phyloP scores from a whole-genome alignment of 2,888 invertebrate species.

The Achlya flavicornis region DNA sequence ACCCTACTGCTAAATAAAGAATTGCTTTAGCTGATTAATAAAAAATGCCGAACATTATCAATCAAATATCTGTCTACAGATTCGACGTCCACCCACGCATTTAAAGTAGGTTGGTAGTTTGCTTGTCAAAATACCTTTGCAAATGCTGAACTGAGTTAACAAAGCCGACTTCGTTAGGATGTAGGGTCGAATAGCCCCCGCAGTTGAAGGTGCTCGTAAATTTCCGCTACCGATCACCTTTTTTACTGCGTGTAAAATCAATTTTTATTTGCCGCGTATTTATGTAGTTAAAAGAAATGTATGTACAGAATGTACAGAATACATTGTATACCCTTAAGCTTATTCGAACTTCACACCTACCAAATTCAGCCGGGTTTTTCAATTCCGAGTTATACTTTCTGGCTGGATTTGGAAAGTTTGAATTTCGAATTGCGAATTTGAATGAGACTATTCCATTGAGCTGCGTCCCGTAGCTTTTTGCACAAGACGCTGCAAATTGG shows the following conservation, averaged over 20 bases:
- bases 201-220: constrained; percentile 21
- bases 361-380: too few species aligned
- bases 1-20: background rate
- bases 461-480: too few species aligned
- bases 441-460: too few species aligned
- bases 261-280: constrained; percentile 22
- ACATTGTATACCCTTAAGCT: background rate
- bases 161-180: constrained; percentile 3
- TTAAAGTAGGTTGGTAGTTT: background rate
- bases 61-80: background rate
- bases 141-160: background rate
- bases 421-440: too few species aligned
- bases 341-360: too few species aligned
- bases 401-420: too few species aligned
- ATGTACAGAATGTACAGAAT: constrained; percentile 20
- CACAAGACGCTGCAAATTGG: too few species aligned
- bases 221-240: constrained; percentile 23
- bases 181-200: background rate
- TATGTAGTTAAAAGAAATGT: constrained; percentile 16
- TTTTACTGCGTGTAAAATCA: constrained; percentile 27
- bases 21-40: background rate
- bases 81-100: background rate
- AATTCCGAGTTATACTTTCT: too few species aligned
- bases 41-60: background rate
- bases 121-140: constrained; percentile 8